These are phyloP conservation scores for Acleris literana DNA, from an alignment of 2,888 invertebrate genomes.

Conservation along the genomic window DNA sequence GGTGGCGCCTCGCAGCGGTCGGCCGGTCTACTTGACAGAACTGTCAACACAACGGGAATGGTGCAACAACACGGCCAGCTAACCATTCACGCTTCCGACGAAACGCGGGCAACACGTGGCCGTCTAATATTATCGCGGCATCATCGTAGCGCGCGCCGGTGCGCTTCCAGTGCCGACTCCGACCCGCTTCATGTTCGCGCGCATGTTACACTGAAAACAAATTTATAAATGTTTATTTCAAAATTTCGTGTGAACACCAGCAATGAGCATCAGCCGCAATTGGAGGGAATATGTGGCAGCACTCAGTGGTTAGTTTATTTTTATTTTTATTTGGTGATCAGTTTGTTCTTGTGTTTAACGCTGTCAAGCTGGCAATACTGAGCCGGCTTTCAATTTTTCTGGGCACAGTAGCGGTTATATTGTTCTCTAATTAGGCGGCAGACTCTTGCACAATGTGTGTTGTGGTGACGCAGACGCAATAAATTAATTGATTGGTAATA, in stretches of 20 bases:
- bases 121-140: slow-evolving; percentile 67
- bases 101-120: slow-evolving; percentile 75
- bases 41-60: slow-evolving; percentile 68
- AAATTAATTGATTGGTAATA: slow-evolving; percentile 11
- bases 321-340: slow-evolving; percentile 44
- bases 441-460: slow-evolving; percentile 17
- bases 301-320: slow-evolving; percentile 75
- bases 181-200: slow-evolving; percentile 55
- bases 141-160: slow-evolving; percentile 49
- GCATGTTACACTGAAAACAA: slow-evolving; percentile 57
- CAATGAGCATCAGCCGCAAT: slow-evolving; percentile 72
- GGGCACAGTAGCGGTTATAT: slow-evolving; percentile 4
- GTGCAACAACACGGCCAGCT: slow-evolving; percentile 50
- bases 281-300: slow-evolving; percentile 80
- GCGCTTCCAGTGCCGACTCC: slow-evolving; percentile 52
- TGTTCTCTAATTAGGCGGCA: slow-evolving; percentile 19
- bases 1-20: slow-evolving; percentile 56
- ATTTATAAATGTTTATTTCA: slow-evolving; percentile 72
- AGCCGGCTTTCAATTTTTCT: slow-evolving; percentile 23
- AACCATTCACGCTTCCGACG: slow-evolving; percentile 71
- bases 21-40: slow-evolving; percentile 59
- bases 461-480: slow-evolving; percentile 12
- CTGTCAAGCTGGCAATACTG: slow-evolving; percentile 36
- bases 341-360: slow-evolving; percentile 34
- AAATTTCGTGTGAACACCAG: slow-evolving; percentile 59